Evolutionary conservation across 1,140 invertebrate species (phyloP), one percentile per base, ranked within the genome.

Genomic region (Drosophila ercepeae): DNA sequence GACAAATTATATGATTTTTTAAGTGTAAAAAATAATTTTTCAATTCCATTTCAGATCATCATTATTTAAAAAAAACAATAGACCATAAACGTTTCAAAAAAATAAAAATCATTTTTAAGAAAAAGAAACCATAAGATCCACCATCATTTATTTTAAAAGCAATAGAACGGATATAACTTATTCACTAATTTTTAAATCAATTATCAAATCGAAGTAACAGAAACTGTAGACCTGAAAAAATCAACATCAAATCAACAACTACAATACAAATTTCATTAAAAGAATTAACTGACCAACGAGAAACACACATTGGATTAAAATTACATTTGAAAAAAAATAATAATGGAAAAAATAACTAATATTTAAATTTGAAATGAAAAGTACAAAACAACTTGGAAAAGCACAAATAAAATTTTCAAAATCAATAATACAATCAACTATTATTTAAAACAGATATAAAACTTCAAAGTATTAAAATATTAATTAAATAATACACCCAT

Each of bases 11-110:
- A n/a, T n/a, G n/a, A n/a, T n/a, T n/a, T n/a, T n/a, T n/a, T 4
- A 36, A 36, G 34, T 36, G 34, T 41, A 14, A 9, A 2, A 18
- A 19, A 18, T 42, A 42, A 50, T 58, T 65, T 41, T 70, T 46
- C 32, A 11, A 7, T 39, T 52, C 32, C 16, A 34, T 89, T 84
- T 42, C 89, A 90, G 89, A 72, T 90, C 89, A 90, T 90, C 89
- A 90, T 90, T 78, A 90, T 90, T 90, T 44, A 82, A 45, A 25
- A 79, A 74, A 88, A 73, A 78, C 89, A 90, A 90, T 90, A 90
- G 89, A 90, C 89, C 89, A 75, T 65, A 72, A 67, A 71, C 39
- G 55, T 90, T 90, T 83, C 78, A 41, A 69, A 61, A 21, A 46
- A 21, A 2, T 51, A 61, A 27, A 46, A 54, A 34, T 18, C 65